Evolutionary conservation across 2,113 vertebrate genomes (phyloP).

Genomic region (Poeciliopsis prolifica): DNA sequence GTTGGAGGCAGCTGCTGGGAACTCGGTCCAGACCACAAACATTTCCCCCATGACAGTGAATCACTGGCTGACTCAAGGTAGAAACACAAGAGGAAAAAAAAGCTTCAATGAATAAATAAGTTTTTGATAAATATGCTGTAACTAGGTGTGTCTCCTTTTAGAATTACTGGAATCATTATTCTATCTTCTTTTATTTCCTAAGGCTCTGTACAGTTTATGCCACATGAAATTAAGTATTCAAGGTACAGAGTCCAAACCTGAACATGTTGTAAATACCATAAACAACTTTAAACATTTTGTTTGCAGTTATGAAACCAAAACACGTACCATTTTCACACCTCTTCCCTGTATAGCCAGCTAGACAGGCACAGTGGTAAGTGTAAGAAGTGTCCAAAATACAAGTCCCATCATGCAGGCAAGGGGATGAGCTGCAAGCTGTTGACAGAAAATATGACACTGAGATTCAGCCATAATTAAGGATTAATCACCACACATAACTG

Average conservation of each 20-base stretch:
- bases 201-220: not conserved
- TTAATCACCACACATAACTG: not conserved
- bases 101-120: not conserved
- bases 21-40: constrained; percentile 56
- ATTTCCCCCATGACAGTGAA: constrained; percentile 50
- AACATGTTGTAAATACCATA: not conserved
- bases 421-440: constrained; percentile 92
- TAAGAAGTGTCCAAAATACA: constrained; percentile 85
- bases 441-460: constrained; percentile 30
- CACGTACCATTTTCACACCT: constrained; percentile 90
- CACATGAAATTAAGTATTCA: constrained; percentile 17
- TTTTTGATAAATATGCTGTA: not conserved
- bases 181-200: not conserved
- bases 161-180: constrained; percentile 4
- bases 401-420: constrained; percentile 93
- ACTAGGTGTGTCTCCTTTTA: constrained; percentile 23
- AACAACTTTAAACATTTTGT: not conserved
- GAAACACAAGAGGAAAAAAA: constrained; percentile 22
- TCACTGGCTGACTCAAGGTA: constrained; percentile 30
- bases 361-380: constrained; percentile 90
- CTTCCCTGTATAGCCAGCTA: constrained; percentile 92
- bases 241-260: not conserved
- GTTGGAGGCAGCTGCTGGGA: constrained; percentile 48
- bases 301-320: not conserved
- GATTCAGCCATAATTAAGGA: constrained; percentile 6